Percentiles rank a stretch among this genome's conserved stretches.
phyloP scores from a whole-genome alignment of 2,113 vertebrate genomes.

The Felis catus region DNA sequence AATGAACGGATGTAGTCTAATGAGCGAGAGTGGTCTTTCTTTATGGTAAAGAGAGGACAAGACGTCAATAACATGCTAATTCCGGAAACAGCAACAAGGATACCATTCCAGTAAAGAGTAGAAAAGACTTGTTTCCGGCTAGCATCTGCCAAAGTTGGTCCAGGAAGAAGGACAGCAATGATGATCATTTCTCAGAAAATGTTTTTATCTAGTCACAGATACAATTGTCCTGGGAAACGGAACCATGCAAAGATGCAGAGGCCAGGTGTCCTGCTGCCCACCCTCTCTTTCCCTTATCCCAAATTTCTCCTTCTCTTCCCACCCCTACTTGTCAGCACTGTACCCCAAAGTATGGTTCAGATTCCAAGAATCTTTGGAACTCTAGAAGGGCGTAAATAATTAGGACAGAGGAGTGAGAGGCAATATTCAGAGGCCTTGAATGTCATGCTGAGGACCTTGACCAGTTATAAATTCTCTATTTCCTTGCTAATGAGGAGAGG shows the following conservation, averaged over 20 bases:
- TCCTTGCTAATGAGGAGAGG: not conserved
- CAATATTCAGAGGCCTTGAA: not conserved
- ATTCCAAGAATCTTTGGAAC: not conserved
- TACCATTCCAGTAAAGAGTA: slow-evolving; percentile 63
- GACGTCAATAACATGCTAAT: not conserved
- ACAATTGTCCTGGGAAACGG: slow-evolving; percentile 37
- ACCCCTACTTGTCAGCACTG: not conserved
- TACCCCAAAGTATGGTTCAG: not conserved
- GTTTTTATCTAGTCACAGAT: slow-evolving; percentile 1
- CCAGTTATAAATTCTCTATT: not conserved
- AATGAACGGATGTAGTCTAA: no score
- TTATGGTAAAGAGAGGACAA: not conserved
- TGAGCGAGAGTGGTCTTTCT: not conserved
- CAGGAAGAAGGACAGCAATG: slow-evolving; percentile 65
- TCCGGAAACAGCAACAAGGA: slow-evolving; percentile 65
- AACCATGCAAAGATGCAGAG: not conserved
- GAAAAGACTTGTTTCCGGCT: slow-evolving; percentile 63
- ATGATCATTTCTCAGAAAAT: slow-evolving; percentile 73
- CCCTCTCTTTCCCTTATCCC: not conserved
- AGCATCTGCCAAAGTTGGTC: slow-evolving; percentile 68
- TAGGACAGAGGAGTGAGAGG: not conserved
- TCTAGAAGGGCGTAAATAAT: not conserved
- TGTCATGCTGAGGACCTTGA: fast-evolving
- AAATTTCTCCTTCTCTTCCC: not conserved
- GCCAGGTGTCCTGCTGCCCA: not conserved